Percentiles rank a stretch among this genome's conserved stretches.
phyloP scores from a whole-genome alignment of 2,113 vertebrate genomes.

The Odobenus rosmarus region DNA sequence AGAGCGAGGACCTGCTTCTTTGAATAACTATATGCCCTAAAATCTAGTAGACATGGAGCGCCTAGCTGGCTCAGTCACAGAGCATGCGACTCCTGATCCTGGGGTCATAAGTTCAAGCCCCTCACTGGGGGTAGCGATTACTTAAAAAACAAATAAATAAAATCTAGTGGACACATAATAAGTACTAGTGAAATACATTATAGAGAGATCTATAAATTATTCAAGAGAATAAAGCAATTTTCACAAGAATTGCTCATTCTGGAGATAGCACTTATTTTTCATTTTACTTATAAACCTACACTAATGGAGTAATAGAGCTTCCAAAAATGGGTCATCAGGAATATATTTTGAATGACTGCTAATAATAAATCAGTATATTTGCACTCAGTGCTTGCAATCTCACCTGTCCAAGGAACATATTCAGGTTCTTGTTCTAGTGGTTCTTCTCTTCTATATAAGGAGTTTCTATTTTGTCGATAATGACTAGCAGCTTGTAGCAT shows the following conservation, averaged over 20 bases:
- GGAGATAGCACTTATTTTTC: not conserved
- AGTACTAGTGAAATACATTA: not conserved
- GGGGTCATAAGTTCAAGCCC: not conserved
- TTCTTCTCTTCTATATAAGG: constrained; percentile 90
- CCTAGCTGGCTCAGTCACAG: not conserved
- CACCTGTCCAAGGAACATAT: constrained; percentile 97
- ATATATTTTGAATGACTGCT: not conserved
- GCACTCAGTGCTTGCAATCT: constrained; percentile 19
- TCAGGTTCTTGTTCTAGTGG: constrained; percentile 89
- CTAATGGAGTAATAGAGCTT: not conserved
- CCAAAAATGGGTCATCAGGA: not conserved
- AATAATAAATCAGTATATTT: not conserved
- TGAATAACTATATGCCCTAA: not conserved
- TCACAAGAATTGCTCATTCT: not conserved
- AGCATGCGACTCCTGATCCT: not conserved
- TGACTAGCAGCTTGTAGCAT: constrained; percentile 94
- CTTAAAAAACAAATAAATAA: not conserved
- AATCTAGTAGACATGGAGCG: not conserved
- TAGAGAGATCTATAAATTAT: not conserved
- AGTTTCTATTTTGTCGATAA: constrained; percentile 92
- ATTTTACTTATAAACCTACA: not conserved
- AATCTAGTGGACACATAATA: not conserved
- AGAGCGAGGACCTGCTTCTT: not conserved
- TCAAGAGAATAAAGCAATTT: not conserved
- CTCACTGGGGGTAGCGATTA: not conserved